Evolutionary conservation across 2,888 invertebrate genomes (phyloP).

Genomic region (Falcaria lacertinaria): DNA sequence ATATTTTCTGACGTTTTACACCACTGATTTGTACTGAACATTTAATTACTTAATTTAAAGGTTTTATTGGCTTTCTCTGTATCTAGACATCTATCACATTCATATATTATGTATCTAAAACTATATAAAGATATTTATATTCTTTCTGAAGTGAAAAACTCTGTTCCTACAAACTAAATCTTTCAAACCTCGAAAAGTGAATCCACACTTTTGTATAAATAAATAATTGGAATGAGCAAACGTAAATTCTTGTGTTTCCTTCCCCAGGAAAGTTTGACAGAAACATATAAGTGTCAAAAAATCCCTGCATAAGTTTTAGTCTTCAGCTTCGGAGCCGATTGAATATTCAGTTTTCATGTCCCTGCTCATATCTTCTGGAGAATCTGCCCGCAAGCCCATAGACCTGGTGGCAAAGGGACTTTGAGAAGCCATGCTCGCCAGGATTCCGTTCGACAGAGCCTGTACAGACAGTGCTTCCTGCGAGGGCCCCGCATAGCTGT

Average conservation of each 20-base stretch:
- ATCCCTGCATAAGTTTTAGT: slow-evolving; percentile 31
- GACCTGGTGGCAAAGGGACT: slow-evolving; percentile 50
- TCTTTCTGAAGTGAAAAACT: neutral
- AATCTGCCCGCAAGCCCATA: slow-evolving; percentile 52
- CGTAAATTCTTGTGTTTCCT: slow-evolving; percentile 19
- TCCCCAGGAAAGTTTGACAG: neutral
- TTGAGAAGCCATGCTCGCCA: slow-evolving; percentile 67
- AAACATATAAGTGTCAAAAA: slow-evolving; percentile 1
- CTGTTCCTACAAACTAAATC: slow-evolving; percentile 7
- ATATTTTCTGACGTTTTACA: slow-evolving; percentile 11
- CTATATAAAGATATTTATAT: slow-evolving; percentile 24
- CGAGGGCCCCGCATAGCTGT: slow-evolving; percentile 70
- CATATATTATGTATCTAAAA: slow-evolving; percentile 35
- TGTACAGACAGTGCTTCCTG: slow-evolving; percentile 70
- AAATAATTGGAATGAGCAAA: slow-evolving; percentile 36
- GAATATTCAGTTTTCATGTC: slow-evolving; percentile 63
- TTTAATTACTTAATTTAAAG: slow-evolving; percentile 9
- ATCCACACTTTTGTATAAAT: slow-evolving; percentile 13
- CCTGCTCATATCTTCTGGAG: slow-evolving; percentile 60
- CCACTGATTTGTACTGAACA: slow-evolving; percentile 13
- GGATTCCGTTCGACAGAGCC: slow-evolving; percentile 67
- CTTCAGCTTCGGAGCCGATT: slow-evolving; percentile 63
- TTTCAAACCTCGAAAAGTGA: slow-evolving; percentile 2
- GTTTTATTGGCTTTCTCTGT: slow-evolving; percentile 13
- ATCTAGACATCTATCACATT: slow-evolving; percentile 38